These are phyloP conservation scores for Dexiosoma caninum DNA, from an alignment of 2,888 invertebrate genomes.

Conservation along the genomic window DNA sequence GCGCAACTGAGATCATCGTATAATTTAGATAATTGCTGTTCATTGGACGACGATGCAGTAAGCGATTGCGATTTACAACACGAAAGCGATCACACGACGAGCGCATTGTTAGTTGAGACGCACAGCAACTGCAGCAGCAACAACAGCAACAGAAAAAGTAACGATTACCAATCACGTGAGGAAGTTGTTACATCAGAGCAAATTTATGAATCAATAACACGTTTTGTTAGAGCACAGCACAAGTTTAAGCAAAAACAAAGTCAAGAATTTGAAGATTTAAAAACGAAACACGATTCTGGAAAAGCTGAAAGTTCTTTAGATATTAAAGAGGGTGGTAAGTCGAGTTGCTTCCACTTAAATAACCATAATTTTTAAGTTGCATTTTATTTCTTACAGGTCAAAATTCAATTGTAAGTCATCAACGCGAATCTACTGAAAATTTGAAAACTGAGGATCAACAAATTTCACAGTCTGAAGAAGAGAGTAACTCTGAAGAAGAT, in stretches of 20 bases:
- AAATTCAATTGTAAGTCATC: background rate
- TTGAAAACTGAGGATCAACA: background rate
- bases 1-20: constrained; percentile 81
- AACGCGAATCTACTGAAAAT: constrained; percentile 1
- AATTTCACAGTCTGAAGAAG: background rate
- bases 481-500: background rate
- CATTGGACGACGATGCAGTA: constrained; percentile 64
- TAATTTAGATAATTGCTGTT: constrained; percentile 70
- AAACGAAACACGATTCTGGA: constrained; percentile 20
- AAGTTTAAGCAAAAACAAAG: constrained; percentile 72
- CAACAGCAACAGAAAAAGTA: background rate
- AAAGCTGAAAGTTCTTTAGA: background rate
- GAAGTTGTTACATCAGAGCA: constrained; percentile 69
- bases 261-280: constrained; percentile 61
- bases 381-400: constrained; percentile 9
- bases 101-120: constrained; percentile 24
- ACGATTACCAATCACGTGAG: constrained; percentile 30
- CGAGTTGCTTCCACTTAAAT: too few species aligned
- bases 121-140: background rate
- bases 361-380: background rate
- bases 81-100: constrained; percentile 2
- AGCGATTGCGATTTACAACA: constrained; percentile 24
- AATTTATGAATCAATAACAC: constrained; percentile 76
- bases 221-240: constrained; percentile 76
- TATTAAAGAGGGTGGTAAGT: constrained; percentile 62